Percentiles rank a stretch among this genome's conserved stretches.
Conservation (phyloP, 2,888 invertebrate species). For the Dinocampus coccinellae region DNA sequence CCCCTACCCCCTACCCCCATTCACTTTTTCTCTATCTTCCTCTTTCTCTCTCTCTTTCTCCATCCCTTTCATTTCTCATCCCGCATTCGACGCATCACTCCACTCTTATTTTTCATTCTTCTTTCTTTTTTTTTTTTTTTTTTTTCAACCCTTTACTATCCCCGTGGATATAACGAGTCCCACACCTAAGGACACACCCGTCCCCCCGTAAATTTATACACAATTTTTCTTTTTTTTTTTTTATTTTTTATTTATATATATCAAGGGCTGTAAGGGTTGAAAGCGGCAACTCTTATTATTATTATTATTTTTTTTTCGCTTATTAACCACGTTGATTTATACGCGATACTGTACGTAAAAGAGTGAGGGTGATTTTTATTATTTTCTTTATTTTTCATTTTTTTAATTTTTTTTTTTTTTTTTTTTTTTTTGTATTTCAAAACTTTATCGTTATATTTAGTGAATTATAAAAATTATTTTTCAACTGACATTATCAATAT, state of each 20-base stretch:
- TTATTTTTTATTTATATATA: neutral
- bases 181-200: neutral
- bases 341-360: conserved; percentile 58
- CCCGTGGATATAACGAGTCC: neutral
- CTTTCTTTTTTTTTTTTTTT: no score
- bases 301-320: conserved; percentile 46
- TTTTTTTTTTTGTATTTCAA: conserved; percentile 54
- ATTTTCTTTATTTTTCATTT: no score
- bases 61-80: conserved; percentile 39
- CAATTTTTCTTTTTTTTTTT: no score
- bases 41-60: conserved; percentile 39
- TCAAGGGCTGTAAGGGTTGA: conserved; percentile 15
- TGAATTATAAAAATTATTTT: neutral
- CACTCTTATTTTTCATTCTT: no score
- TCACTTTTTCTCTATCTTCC: conserved; percentile 38
- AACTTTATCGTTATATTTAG: neutral
- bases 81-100: no score
- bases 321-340: conserved; percentile 65
- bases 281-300: conserved; percentile 43
- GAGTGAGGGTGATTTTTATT: no score
- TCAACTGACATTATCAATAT: no score
- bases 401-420: no score
- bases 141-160: conserved; percentile 35
- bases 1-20: conserved; percentile 43
- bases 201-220: neutral